Percentiles rank a stretch among this genome's conserved stretches.
Conservation (phyloP, 2,888 invertebrate species). For the Biston stratarius region DNA sequence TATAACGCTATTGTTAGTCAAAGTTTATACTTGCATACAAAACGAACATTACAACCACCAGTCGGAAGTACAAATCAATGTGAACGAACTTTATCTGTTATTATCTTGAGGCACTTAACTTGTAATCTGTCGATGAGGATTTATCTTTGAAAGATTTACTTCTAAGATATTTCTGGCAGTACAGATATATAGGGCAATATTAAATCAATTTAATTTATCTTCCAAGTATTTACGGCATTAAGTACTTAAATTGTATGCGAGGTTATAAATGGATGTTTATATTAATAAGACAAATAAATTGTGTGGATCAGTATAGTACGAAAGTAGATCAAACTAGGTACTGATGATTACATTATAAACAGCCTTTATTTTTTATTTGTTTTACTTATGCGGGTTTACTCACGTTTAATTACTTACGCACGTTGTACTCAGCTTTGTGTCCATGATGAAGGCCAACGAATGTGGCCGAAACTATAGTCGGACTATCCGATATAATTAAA, state of each 20-base stretch:
- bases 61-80: conserved; percentile 62
- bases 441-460: too few species aligned
- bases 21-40: conserved; percentile 28
- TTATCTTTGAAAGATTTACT: conserved; percentile 50
- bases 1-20: background rate
- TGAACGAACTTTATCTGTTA: conserved; percentile 69
- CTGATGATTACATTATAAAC: too few species aligned
- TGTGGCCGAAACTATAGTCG: too few species aligned
- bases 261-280: background rate
- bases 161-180: conserved; percentile 19
- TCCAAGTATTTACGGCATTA: background rate
- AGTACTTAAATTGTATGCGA: background rate
- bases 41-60: conserved; percentile 39
- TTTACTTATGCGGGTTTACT: too few species aligned
- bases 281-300: too few species aligned
- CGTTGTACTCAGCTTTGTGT: too few species aligned
- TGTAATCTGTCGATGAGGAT: conserved; percentile 69
- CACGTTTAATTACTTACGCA: too few species aligned
- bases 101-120: conserved; percentile 68
- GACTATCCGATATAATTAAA: too few species aligned
- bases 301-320: too few species aligned
- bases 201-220: background rate
- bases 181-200: conserved; percentile 2
- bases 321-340: too few species aligned
- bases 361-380: too few species aligned